Conservation (phyloP, 2,797 vertebrate species). For the Syngnathus rostellatus region DNA sequence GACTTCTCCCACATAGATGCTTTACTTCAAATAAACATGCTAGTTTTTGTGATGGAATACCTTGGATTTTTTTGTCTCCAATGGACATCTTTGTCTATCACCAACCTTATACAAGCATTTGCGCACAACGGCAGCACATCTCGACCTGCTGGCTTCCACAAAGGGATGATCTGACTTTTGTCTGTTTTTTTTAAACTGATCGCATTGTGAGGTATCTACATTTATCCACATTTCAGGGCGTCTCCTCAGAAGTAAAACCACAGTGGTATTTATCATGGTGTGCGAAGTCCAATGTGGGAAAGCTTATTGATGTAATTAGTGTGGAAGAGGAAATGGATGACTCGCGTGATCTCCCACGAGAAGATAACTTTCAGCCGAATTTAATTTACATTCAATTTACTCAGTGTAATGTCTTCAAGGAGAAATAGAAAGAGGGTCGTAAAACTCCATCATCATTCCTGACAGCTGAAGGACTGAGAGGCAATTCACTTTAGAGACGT, state of each 20-base stretch:
- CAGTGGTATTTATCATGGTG: slow-evolving; percentile 20
- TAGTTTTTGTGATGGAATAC: too few species aligned
- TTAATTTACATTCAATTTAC: slow-evolving; percentile 47
- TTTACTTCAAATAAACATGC: neutral
- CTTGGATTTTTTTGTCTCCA: neutral
- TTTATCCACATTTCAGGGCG: slow-evolving; percentile 35
- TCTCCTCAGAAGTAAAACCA: slow-evolving; percentile 13
- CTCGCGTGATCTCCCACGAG: slow-evolving; percentile 33
- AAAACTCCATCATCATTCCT: slow-evolving; percentile 19
- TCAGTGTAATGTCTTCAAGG: slow-evolving; percentile 35
- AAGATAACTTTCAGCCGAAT: slow-evolving; percentile 37
- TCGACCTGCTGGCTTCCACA: slow-evolving; percentile 24
- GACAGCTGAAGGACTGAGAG: slow-evolving; percentile 21
- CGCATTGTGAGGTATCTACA: slow-evolving; percentile 9
- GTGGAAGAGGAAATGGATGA: slow-evolving; percentile 31
- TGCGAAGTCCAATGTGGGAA: slow-evolving; percentile 40
- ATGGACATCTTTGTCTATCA: neutral
- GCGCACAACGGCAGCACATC: slow-evolving; percentile 38
- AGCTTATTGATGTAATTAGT: slow-evolving; percentile 38
- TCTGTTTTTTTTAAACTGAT: slow-evolving; percentile 25
- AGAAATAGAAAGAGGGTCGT: slow-evolving; percentile 4
- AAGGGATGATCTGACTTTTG: slow-evolving; percentile 28
- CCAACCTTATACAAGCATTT: neutral
- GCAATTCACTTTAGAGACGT: slow-evolving; percentile 4
- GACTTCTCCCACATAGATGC: neutral